A percentile compares a stretch with the other conserved stretches of the same genome.
Conservation (phyloP, 2,113 vertebrate genomes). For the Apteryx owenii region DNA sequence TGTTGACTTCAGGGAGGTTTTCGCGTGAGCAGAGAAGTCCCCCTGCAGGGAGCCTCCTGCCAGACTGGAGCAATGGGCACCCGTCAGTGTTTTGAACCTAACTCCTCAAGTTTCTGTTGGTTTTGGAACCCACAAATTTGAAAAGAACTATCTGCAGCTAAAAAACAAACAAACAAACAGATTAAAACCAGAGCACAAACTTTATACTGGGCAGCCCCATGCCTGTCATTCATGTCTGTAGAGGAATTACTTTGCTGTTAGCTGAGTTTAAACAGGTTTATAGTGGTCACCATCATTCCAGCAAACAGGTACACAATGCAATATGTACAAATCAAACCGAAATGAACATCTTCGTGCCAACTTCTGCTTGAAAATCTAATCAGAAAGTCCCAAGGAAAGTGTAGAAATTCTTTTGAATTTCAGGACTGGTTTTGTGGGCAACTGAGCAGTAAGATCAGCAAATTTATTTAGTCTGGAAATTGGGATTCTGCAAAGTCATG, state of each 20-base stretch:
- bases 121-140: background rate
- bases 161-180: background rate
- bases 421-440: background rate
- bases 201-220: background rate
- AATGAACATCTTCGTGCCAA: background rate
- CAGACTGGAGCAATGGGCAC: background rate
- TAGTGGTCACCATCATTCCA: background rate
- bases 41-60: background rate
- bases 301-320: background rate
- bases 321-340: background rate
- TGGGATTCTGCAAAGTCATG: background rate
- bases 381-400: background rate
- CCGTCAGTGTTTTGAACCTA: background rate
- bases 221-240: background rate
- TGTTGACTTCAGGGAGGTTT: slow-evolving; percentile 3
- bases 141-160: background rate
- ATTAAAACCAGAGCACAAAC: background rate
- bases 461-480: background rate
- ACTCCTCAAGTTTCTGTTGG: background rate
- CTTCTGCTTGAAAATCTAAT: background rate
- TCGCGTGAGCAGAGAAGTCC: background rate
- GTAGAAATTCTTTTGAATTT: background rate
- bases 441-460: background rate
- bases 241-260: background rate
- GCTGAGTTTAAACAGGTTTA: background rate